Percentiles rank a stretch among this genome's conserved stretches.
Conservation (phyloP, 2,888 invertebrate genomes). For the Poecilobothrus nobilitatus region DNA sequence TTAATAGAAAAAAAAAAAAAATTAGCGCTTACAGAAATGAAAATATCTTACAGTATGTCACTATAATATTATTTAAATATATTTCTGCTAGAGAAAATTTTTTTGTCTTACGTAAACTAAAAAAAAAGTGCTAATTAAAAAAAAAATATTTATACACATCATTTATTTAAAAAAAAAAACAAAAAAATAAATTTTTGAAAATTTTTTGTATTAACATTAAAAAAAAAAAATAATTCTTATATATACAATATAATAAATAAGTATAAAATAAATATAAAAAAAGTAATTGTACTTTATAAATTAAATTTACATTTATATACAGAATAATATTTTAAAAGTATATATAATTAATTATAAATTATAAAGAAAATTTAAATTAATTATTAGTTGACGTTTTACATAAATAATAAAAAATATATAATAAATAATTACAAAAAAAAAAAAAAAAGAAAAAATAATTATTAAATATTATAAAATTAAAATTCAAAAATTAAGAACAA, state of each 20-base stretch:
- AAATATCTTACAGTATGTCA: too few relatives aligned
- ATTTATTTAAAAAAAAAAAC: neutral
- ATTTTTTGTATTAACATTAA: neutral
- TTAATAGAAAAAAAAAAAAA: slow-evolving; percentile 13
- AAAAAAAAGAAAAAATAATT: too few relatives aligned
- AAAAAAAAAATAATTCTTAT: neutral
- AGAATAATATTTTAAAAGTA: neutral
- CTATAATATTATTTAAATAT: too few relatives aligned
- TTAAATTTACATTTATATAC: slow-evolving; percentile 3
- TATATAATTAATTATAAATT: neutral
- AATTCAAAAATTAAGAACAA: too few relatives aligned
- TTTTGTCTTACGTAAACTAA: too few relatives aligned
- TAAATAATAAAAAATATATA: neutral
- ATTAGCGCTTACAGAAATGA: too few relatives aligned
- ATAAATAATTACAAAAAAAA: neutral
- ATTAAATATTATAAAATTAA: neutral
- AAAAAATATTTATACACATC: slow-evolving; percentile 5
- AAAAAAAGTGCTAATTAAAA: neutral
- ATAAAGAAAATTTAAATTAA: neutral
- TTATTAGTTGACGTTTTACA: neutral
- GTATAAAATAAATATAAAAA: neutral
- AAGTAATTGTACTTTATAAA: neutral
- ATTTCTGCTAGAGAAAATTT: too few relatives aligned
- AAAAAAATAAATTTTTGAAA: neutral
- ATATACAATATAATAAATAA: neutral